These are phyloP conservation scores for Sympetrum striolatum DNA, from an alignment of 2,888 invertebrate species.

Conservation along the genomic window DNA sequence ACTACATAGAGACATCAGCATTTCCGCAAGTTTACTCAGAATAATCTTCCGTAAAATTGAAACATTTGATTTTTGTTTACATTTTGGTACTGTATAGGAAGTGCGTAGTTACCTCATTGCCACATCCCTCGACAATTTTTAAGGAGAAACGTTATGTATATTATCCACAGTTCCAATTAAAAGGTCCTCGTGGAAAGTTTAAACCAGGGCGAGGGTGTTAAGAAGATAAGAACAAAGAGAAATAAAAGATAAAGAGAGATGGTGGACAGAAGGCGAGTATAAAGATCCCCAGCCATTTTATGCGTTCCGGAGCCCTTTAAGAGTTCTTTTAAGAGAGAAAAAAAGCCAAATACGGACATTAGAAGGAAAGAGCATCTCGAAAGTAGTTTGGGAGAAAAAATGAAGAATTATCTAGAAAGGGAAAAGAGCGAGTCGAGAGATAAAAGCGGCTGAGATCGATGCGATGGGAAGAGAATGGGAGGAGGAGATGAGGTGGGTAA, in stretches of 20 bases:
- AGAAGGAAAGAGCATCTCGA: slow-evolving; percentile 6
- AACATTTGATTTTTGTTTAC: too few species aligned
- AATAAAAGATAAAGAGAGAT: neutral
- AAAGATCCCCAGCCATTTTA: neutral
- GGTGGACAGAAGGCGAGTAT: neutral
- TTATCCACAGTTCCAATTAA: neutral
- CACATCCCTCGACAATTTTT: too few species aligned
- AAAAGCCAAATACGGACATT: slow-evolving; percentile 21
- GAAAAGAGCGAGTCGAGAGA: slow-evolving; percentile 6
- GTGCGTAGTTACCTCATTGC: too few species aligned
- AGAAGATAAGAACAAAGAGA: neutral
- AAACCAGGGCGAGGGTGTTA: neutral
- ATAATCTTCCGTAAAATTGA: too few species aligned
- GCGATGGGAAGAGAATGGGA: neutral
- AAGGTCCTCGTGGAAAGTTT: neutral
- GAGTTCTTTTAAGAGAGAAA: neutral
- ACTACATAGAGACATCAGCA: too few species aligned
- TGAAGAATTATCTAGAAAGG: slow-evolving; percentile 33
- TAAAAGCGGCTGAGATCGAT: neutral
- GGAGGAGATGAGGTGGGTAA: neutral
- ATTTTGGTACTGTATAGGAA: too few species aligned
- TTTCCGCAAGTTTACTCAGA: too few species aligned
- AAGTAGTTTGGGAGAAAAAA: neutral
- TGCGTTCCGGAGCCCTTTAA: neutral
- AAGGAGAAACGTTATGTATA: neutral